These are phyloP conservation scores for Mycalesis mineus DNA, from an alignment of 2,888 invertebrate genomes.

Conservation along the genomic window DNA sequence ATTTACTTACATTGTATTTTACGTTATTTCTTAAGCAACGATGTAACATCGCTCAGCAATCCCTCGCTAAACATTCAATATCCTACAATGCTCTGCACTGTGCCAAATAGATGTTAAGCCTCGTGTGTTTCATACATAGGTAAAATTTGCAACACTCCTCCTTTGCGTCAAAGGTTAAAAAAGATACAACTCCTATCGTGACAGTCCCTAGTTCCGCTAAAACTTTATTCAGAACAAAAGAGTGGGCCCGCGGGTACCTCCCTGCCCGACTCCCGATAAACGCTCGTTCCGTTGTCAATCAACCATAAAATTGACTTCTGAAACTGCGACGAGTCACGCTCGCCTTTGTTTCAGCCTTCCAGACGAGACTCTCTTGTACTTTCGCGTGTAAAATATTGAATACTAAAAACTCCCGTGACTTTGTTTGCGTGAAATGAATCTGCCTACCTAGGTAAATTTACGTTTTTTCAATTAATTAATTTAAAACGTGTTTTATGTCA, in stretches of 20 bases:
- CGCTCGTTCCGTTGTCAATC: constrained; percentile 22
- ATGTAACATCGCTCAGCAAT: no score
- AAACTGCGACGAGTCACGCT: constrained; percentile 26
- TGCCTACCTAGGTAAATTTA: no score
- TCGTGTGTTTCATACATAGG: no score
- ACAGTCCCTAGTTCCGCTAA: constrained; percentile 15
- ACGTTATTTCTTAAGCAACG: no score
- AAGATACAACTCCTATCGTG: constrained; percentile 6
- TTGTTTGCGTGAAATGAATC: no score
- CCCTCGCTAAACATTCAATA: no score
- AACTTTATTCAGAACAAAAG: constrained; percentile 18
- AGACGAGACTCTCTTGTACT: not conserved
- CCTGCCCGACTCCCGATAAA: constrained; percentile 10
- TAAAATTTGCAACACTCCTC: no score
- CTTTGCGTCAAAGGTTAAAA: not conserved
- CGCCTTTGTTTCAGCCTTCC: constrained; percentile 19
- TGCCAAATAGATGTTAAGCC: no score
- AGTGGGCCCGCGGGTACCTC: not conserved
- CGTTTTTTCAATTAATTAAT: no score
- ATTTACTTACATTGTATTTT: no score
- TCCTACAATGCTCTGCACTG: no score
- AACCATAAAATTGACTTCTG: constrained; percentile 27
- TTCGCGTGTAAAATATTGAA: constrained; percentile 6
- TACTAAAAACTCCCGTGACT: not conserved
- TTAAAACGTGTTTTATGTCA: no score